Base-by-base conservation (phyloP, 2,888 invertebrate species). In the Philaethria dido region DNA sequence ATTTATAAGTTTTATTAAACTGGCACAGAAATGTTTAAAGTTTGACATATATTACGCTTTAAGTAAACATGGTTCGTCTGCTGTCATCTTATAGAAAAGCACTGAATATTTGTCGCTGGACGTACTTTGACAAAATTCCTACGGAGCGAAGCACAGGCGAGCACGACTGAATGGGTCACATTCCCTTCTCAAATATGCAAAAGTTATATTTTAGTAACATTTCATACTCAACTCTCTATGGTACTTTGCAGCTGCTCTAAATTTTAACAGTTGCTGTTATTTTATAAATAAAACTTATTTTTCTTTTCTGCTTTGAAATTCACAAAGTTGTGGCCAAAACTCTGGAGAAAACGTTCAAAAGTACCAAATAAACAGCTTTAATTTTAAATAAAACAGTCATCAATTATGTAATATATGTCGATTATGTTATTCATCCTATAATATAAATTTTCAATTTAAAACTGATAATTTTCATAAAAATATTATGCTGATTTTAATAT, bases 51-150 rank as follows among this genome's bases (percentile, higher is more conserved):
- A 29, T 29, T 52, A 16, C 52, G 3, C 9, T 29, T 52, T 8
- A 18, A 45, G 25, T 25, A 29, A 57, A 29, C 44, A 44, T 44
- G 13, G 22, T 44, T 45, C 1, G 25, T 63, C 39, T 59, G n/a
- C 48, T 63, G 62, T 63, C 54, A 62, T 75, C 73, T 75, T 69
- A 72, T 74, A 74, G 72, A 71, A 78, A 78, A 77, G 76, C 72
- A 75, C 70, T 70, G 72, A 71, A 77, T 74, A 76, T 75, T 77
- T 74, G 73, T 76, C 75, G 73, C 69, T 72, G 72, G 75, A 74
- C 75, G 73, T 78, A 80, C 84, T 85, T 84, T 85, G 83, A 83
- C 78, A 83, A 88, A 84, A 87, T 88, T 86, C 87, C 82, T 76
- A 54, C 76, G 78, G 78, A 76, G 78, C 74, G 73, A 71, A 72